Evolutionary conservation across 1,140 invertebrate genomes (phyloP), one percentile per base, ranked within the genome.

Genomic region (Drosophila rhopaloa): DNA sequence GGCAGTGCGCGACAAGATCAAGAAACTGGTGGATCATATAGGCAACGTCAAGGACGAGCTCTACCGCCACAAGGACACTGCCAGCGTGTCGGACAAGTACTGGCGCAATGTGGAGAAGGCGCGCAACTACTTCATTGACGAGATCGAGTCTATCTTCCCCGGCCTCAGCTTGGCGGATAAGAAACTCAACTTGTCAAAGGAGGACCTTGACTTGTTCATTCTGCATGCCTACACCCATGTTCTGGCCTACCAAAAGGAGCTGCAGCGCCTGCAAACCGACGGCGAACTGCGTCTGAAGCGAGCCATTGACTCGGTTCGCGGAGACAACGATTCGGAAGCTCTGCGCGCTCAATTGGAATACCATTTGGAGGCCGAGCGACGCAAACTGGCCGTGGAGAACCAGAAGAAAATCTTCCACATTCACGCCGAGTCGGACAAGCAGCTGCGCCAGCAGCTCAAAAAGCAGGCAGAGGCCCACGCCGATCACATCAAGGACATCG

Each of bases 381-480:
- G 94, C 60, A 93, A 93, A 46, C 77, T 95, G 35, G 93, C 93
- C 6, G 55, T 93, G 35, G 93, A 94, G 55, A 94, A 93, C 86
- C 94, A 95, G 54, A 94, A 94, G 75, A 94, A 94, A 88, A 94
- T 93, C 41, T 81, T 92, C 57, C 79, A 91, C 61, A 93, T 96
- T 43, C 93, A 94, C 63, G 94, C 95, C 72, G 94, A 95, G 40
- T 94, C 95, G 78, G 96, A 98, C 86, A 92, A 94, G 46, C 96
- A 98, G 76, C 92, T 98, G 32, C 94, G 96, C n/a, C 92, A 94
- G 44, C 95, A 97, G 86, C 89, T 98, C 47, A 95, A 96, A 80
- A 93, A 96, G 40, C 97, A 98, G 83, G 94, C 96, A 6, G 96
- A 97, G 78, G 95, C 97, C 9, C 97, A 98, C 92, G 93, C 94